Base-by-base conservation (phyloP, 2,113 vertebrate species). In the Anolis sagrei region DNA sequence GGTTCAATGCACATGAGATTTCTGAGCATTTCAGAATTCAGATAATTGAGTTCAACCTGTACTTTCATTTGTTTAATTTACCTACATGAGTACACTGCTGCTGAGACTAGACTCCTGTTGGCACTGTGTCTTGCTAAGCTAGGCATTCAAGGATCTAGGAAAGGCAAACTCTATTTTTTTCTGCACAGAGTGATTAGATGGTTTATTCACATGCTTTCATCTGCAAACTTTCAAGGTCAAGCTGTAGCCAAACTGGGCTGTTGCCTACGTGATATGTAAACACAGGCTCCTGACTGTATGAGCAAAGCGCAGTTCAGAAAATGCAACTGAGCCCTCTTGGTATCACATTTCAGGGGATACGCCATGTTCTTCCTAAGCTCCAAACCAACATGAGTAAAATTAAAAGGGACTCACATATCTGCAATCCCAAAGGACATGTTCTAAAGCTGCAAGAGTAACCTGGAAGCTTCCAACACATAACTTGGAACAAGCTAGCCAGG, bases 291-390 rank as follows among this genome's bases (percentile, higher is more conserved):
- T 88, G 89, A 89, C 91, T 91, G 51, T 93, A 90, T 90, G 90
- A 94, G 89, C 90, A 92, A 85, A 94, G 92, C 89, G 73, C 25
- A 85, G 84, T 87, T 70, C 85, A 90, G 88, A 85, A 92, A 94
- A 94, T 90, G 86, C 89, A 89, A 70, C 88, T 90, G 84, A 85
- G 85, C 83, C 87, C 66, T 48, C 74, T 73, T 83, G 66, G 85
- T 87, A 80, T 95, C 92, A 61, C 21, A 90, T 95, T 95, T 94
- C 94, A 95, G 89, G 90, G 85, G 83, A 83, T 89, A 66, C 83
- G 85, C 88, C 87, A 75, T 74, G 85, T 89, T 75, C 25, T 84
- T 70, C 75, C 88, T 93, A 93, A 94, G 89, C 86, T 89, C 86
- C 76, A 21, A 76, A 92, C 88, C 39, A 89, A 82, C 76, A 79